Evolutionary conservation across 2,797 vertebrate species (phyloP).

Genomic region (Pseudochaenichthys georgianus): DNA sequence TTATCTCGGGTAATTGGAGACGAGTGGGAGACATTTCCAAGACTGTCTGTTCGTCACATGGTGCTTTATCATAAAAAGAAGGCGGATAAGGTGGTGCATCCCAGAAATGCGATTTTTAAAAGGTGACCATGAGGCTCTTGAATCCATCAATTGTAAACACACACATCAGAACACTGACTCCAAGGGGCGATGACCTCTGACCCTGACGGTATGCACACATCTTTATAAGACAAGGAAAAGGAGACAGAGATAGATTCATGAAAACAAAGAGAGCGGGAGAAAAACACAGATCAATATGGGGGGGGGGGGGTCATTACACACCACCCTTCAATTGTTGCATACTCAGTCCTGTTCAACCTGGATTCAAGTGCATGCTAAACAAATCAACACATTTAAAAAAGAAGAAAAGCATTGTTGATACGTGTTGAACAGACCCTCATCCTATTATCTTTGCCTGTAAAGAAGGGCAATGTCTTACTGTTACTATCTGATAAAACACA

Average conservation of each 20-base stretch:
- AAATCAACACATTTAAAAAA: not conserved
- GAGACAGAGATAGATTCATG: constrained; percentile 6
- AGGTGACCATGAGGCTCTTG: constrained; percentile 27
- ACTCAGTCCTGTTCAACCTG: constrained; percentile 33
- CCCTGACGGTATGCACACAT: constrained; percentile 21
- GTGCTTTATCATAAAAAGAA: constrained; percentile 37
- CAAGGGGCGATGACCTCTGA: constrained; percentile 28
- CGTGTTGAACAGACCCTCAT: constrained; percentile 14
- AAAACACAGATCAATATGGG: constrained; percentile 21
- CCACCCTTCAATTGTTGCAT: constrained; percentile 28
- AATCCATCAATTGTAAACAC: constrained; percentile 26
- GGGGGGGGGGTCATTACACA: constrained; percentile 17
- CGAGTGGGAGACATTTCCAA: constrained; percentile 30
- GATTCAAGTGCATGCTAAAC: constrained; percentile 16
- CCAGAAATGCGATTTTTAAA: constrained; percentile 20
- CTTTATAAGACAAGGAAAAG: constrained; percentile 17
- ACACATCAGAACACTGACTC: constrained; percentile 22
- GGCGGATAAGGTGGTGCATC: constrained; percentile 28
- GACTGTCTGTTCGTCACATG: constrained; percentile 24
- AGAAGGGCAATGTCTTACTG: constrained; percentile 29
- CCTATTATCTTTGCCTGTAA: not conserved
- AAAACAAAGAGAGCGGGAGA: constrained; percentile 22
- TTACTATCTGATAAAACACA: constrained; percentile 39
- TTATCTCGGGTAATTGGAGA: constrained; percentile 28
- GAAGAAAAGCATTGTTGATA: constrained; percentile 26